phyloP scores from a whole-genome alignment of 2,888 invertebrate genomes.

The Lepetodrilus schrolli region DNA sequence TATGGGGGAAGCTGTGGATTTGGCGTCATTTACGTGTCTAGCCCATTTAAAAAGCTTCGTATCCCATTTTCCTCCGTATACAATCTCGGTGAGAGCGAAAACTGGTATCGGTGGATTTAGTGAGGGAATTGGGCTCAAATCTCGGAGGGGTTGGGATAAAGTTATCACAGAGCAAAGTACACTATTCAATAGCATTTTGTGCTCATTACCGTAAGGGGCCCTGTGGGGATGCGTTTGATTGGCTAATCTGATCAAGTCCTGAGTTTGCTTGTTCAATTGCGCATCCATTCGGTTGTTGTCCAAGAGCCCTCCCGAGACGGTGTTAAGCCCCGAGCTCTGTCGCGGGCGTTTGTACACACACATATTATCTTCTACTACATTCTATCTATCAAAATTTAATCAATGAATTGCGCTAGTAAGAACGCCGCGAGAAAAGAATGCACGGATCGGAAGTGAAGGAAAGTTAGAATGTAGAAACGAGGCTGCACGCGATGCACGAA shows the following conservation, averaged over 20 bases:
- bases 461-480: background rate
- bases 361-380: conserved; percentile 23
- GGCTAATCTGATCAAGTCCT: conserved; percentile 25
- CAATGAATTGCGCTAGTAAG: background rate
- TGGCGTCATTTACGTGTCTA: background rate
- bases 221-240: conserved; percentile 27
- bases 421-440: background rate
- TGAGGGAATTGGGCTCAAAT: background rate
- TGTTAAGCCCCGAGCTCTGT: background rate
- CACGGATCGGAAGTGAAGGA: background rate
- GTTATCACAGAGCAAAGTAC: conserved; percentile 9
- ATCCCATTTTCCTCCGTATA: background rate
- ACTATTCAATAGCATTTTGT: conserved; percentile 27
- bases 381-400: conserved; percentile 30
- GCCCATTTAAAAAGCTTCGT: background rate
- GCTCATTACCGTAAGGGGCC: conserved; percentile 30
- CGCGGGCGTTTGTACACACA: background rate
- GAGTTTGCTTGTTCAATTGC: conserved; percentile 30
- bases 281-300: conserved; percentile 16
- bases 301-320: background rate
- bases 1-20: background rate
- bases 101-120: background rate
- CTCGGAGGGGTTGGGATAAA: background rate
- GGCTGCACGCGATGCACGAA: background rate
- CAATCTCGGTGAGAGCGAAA: background rate